Percentiles rank a stretch among this genome's conserved stretches.
Conservation (phyloP, 2,797 vertebrate genomes). For the Ispidina lecontei region DNA sequence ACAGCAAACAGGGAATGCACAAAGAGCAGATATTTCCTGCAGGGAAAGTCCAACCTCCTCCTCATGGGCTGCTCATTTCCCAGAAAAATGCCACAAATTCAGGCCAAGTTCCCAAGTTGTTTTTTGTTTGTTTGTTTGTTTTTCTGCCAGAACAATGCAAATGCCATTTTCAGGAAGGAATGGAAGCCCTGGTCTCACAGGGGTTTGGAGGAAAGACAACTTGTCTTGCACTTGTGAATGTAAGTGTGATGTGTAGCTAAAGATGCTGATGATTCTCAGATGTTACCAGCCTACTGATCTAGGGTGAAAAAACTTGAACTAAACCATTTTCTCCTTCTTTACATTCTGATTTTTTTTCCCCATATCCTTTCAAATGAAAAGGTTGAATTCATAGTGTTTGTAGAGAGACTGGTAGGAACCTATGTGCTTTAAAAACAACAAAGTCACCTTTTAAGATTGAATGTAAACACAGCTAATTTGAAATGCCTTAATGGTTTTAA, state of each 20-base stretch:
- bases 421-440: slow-evolving; percentile 37
- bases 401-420: slow-evolving; percentile 55
- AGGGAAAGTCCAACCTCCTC: background rate
- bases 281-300: background rate
- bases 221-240: background rate
- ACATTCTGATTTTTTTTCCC: slow-evolving; percentile 40
- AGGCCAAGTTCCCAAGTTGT: background rate
- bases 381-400: slow-evolving; percentile 54
- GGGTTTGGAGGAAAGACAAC: background rate
- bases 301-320: slow-evolving; percentile 54
- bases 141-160: slow-evolving; percentile 4
- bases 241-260: background rate
- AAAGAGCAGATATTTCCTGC: background rate
- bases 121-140: background rate
- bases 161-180: background rate
- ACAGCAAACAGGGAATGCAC: background rate
- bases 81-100: background rate
- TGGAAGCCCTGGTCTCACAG: background rate
- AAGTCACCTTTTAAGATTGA: slow-evolving; percentile 72
- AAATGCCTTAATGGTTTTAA: slow-evolving; percentile 78
- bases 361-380: background rate
- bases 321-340: slow-evolving; percentile 3
- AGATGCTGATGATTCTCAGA: background rate
- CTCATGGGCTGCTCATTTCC: background rate
- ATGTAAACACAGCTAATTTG: slow-evolving; percentile 77